Percentiles rank a stretch among this genome's conserved stretches.
Evolutionary conservation across 2,888 invertebrate genomes (phyloP).

Genomic region (Chaitophorus viminalis): DNA sequence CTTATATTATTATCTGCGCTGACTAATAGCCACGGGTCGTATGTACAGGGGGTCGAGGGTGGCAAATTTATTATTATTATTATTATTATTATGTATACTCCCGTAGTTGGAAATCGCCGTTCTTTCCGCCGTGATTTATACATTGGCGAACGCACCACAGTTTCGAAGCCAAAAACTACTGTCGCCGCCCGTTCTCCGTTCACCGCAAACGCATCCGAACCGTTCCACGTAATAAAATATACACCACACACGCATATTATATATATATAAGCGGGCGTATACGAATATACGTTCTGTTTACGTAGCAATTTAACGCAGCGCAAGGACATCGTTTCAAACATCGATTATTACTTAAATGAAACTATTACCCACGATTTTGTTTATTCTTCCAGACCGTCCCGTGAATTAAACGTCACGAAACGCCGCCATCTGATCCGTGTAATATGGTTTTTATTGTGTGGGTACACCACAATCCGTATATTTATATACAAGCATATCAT

Average conservation of each 20-base stretch:
- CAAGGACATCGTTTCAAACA: background rate
- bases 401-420: background rate
- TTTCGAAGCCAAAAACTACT: background rate
- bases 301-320: background rate
- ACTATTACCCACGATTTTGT: background rate
- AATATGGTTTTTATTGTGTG: background rate
- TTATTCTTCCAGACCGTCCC: background rate
- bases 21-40: background rate
- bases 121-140: background rate
- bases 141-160: background rate
- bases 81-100: background rate
- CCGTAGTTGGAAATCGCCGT: background rate
- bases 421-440: background rate
- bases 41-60: background rate
- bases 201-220: background rate
- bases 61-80: background rate
- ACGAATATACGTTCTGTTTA: background rate
- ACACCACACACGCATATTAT: too few species aligned
- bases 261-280: too few species aligned
- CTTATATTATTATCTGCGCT: too few species aligned
- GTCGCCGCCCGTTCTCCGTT: background rate
- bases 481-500: background rate
- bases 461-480: too few species aligned
- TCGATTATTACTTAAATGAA: background rate
- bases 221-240: background rate